Percentiles rank a stretch among this genome's conserved stretches.
Conservation (phyloP, 1,140 invertebrate genomes). For the Microplitis mediator region DNA sequence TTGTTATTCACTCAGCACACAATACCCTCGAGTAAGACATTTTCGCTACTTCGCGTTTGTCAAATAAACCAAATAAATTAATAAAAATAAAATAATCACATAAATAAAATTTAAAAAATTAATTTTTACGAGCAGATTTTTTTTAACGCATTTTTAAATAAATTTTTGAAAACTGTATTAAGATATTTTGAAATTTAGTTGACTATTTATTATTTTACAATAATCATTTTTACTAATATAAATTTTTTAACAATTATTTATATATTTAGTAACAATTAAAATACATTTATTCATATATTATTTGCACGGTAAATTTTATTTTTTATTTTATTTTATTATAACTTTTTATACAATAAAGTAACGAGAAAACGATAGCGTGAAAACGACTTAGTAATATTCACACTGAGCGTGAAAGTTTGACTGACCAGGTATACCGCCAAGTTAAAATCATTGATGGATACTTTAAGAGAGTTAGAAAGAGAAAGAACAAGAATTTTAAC, state of each 20-base stretch:
- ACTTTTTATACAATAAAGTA: not conserved
- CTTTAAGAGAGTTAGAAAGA: slow-evolving; percentile 31
- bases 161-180: no score
- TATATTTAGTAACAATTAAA: no score
- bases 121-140: no score
- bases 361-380: slow-evolving; percentile 2
- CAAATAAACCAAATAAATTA: no score
- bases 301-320: not conserved
- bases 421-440: slow-evolving; percentile 41
- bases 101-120: no score
- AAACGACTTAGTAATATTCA: slow-evolving; percentile 40
- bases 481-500: slow-evolving; percentile 38
- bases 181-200: no score
- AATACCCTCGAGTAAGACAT: not conserved
- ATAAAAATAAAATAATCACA: no score
- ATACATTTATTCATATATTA: not conserved
- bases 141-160: no score
- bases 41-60: not conserved
- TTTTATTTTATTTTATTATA: not conserved
- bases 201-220: slow-evolving; percentile 6
- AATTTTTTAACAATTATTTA: not conserved
- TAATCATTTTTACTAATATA: not conserved
- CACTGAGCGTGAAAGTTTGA: slow-evolving; percentile 55
- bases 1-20: not conserved
- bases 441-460: slow-evolving; percentile 47